Base-by-base conservation (phyloP, 30 jellyfish, hydroid and myxozoan genomes). In the Aurelia coerulea region DNA sequence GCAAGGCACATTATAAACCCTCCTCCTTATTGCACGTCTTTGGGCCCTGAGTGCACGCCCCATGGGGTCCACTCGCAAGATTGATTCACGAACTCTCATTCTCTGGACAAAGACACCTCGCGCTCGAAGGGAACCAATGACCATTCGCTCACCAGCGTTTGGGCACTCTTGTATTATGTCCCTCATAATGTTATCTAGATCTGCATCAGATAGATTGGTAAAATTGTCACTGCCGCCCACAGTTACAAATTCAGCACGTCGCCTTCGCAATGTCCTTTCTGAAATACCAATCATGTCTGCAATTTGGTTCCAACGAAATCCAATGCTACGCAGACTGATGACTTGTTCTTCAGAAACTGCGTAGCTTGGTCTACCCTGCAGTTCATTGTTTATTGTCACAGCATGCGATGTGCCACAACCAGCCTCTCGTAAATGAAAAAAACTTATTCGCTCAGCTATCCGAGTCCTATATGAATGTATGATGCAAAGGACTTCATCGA, bases 61-160 rank as follows among this genome's bases (percentile, higher is more conserved):
- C 69, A 59, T 59, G 31, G 69, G 69, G 69, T 59, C 69, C 69
- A 59, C 69, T 59, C 31, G 69, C 69, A 59, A 59, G 69, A 15
- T 59, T 1, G 69, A 59, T 59, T 59, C 69, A 59, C 69, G 31
- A 59, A 59, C 69, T 59, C 69, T 59, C 69, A 5, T 59, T 59
- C 69, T 59, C 31, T 59, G 69, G 3, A 59, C 69, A 59, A 59
- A 1, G 2, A 59, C 69, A 59, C 69, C 69, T 19, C 69, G 31
- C 4, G 46, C 46, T 37, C 46, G 46, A 2, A 37, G 46, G 46
- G 46, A 37, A 37, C 46, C 46, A 37, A 37, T 37, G 46, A 37
- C 46, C 46, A 37, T 37, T 37, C 46, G 46, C 46, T 37, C 46
- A 2, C 46, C 46, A 37, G 46, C 46, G 4, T 37, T 37, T 37